Evolutionary conservation across 2,888 invertebrate species (phyloP).

Genomic region (Microctonus brassicae): DNA sequence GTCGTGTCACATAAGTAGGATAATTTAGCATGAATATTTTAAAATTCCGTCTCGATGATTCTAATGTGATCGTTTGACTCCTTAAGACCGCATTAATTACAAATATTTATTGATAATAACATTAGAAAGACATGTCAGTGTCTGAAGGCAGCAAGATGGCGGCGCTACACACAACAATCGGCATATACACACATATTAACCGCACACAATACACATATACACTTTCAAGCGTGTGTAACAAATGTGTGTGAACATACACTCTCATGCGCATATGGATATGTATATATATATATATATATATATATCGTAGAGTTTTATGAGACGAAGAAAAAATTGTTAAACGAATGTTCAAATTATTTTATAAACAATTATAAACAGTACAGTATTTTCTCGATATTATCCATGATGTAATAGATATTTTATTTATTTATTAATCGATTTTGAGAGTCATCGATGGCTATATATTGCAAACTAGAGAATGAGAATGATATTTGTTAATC

Average conservation of each 20-base stretch:
- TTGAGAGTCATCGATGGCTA: neutral
- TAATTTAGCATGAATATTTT: constrained; percentile 16
- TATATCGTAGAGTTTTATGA: no score
- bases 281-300: constrained; percentile 49
- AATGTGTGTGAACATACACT: no score
- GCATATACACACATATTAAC: constrained; percentile 45
- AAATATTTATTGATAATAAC: constrained; percentile 63
- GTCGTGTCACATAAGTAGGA: neutral
- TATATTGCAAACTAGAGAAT: neutral
- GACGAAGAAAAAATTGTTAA: no score
- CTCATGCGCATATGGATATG: constrained; percentile 32
- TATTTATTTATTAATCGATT: constrained; percentile 6
- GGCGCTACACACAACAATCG: constrained; percentile 47
- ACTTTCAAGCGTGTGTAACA: no score
- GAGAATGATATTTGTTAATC: neutral
- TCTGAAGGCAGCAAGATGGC: constrained; percentile 63
- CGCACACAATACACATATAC: no score
- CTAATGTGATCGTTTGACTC: constrained; percentile 38
- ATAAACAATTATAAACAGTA: no score
- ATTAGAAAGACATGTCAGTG: constrained; percentile 66
- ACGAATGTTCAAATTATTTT: no score
- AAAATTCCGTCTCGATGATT: constrained; percentile 22
- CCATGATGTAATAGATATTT: neutral
- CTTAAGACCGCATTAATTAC: constrained; percentile 34
- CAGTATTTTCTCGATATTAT: neutral